phyloP scores from a whole-genome alignment of 2,888 invertebrate species.

The Cylindroiulus punctatus region DNA sequence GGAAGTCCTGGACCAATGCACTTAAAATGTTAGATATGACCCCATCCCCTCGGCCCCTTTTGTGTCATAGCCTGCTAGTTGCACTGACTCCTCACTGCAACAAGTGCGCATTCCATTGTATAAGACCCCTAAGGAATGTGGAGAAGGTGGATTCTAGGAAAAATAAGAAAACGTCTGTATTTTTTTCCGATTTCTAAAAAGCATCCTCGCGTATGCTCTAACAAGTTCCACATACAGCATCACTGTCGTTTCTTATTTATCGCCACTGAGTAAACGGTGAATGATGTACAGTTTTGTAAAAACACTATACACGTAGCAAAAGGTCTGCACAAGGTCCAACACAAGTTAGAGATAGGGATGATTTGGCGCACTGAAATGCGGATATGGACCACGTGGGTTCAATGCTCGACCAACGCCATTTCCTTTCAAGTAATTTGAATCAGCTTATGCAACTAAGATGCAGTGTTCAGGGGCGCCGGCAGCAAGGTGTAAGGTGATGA shows the following conservation, averaged over 20 bases:
- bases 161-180: background rate
- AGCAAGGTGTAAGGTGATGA: no score
- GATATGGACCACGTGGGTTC: slow-evolving; percentile 28
- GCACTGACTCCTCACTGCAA: background rate
- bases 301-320: background rate
- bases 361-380: background rate
- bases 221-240: background rate
- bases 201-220: no score
- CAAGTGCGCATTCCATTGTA: background rate
- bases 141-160: background rate
- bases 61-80: background rate
- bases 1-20: background rate
- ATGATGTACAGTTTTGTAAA: background rate
- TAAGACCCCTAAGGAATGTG: background rate
- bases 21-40: background rate
- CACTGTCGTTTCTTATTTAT: background rate
- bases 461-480: background rate
- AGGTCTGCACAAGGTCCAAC: background rate
- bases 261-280: background rate
- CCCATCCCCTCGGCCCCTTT: background rate
- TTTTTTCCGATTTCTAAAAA: slow-evolving; percentile 2
- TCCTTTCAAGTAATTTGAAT: background rate
- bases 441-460: background rate
- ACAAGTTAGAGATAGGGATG: background rate
- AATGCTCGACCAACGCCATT: background rate